Evolutionary conservation across 2,888 invertebrate genomes (phyloP), one percentile per base, ranked within the genome.

Genomic region (Acanthacorydalis orientalis): DNA sequence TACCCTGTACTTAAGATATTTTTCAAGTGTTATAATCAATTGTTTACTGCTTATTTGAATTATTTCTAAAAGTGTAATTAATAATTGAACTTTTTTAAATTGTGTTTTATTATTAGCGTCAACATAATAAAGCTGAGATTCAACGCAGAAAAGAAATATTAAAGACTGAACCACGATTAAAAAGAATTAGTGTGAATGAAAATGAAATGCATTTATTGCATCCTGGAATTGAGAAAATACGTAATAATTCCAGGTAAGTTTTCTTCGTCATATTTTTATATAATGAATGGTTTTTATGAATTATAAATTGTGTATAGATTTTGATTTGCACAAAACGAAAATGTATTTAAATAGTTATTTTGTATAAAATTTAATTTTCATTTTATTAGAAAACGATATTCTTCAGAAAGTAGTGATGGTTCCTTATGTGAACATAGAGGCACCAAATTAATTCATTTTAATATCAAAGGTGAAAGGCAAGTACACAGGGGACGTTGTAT

Each of bases 401-500:
- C 70, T 2, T 73, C 72, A 2, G 77, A 77, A 53, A 72, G 68
- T 51, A 73, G 70, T 1, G 76, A 74, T 54, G 63, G 69, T 53
- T 54, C 68, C 6, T 39, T 61, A n/a, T 74, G 76, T 51, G 72
- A 74, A 39, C 78, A 76, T 58, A 66, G 68, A 51, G 73, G 69
- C 41, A 73, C 71, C 3, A 68, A 70, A 53, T 61, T 69, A 1
- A 59, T 77, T 31, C 69, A 71, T 53, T 78, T 78, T 56, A 68
- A 67, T 51, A 67, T 60, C 51, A 70, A 69, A 60, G 68, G 68
- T 38, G 73, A 76, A 34, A 65, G 77, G 46, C 72, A 79, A 54
- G 75, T 88, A 16, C 78, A 80, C 56, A 73, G 83, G 41, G 86
- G 87, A 4, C 77, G 78, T 57, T 87, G 88, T 61, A 67, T 89